Evolutionary conservation across 1,140 invertebrate genomes (phyloP), one percentile per base, ranked within the genome.

Genomic region (Condylostylus longicornis): DNA sequence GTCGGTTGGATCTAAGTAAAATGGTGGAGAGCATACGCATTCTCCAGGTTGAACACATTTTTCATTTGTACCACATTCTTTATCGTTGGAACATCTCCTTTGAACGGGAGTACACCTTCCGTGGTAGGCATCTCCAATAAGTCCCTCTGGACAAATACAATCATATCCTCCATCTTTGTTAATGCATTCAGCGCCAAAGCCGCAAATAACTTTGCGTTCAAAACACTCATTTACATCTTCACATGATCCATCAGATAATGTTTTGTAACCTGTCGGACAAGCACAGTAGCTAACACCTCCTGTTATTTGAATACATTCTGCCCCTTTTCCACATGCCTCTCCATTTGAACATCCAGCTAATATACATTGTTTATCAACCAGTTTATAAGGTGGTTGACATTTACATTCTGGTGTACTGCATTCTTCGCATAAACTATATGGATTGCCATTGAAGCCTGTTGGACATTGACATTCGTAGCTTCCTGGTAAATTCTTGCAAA

Each of bases 381-480:
- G 66, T 60, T 82, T 81, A 51, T 87, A 88, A 0, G 86, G 86
- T 18, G 82, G 74, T 54, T 83, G 80, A 52, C 86, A 90, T 46
- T 83, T 77, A 45, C 86, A 89, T 47, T 79, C 79, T 4, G 82
- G 72, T 23, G 75, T 82, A 53, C 74, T 79, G 51, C 84, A 89
- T 62, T 83, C 73, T 73, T 87, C 77, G 58, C 85, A 91, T 41
- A 79, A 65, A 12, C 74, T 70, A 52, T 84, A 89, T 6, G 85
- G 84, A 64, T 89, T 88, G n/a, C 85, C 85, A 49, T 81, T 81
- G 50, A 81, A 88, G 7, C 82, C 82, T 21, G 74, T 63, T 1
- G 85, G 82, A 53, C 88, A 94, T 48, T 84, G 81, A 50, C 87
- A 93, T 61, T 89, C 85, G 53, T 90, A 94, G 51, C 84, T 87